A percentile compares a stretch with the other conserved stretches of the same genome.
Conservation (phyloP, 2,113 vertebrate genomes). For the Camelus dromedarius region DNA sequence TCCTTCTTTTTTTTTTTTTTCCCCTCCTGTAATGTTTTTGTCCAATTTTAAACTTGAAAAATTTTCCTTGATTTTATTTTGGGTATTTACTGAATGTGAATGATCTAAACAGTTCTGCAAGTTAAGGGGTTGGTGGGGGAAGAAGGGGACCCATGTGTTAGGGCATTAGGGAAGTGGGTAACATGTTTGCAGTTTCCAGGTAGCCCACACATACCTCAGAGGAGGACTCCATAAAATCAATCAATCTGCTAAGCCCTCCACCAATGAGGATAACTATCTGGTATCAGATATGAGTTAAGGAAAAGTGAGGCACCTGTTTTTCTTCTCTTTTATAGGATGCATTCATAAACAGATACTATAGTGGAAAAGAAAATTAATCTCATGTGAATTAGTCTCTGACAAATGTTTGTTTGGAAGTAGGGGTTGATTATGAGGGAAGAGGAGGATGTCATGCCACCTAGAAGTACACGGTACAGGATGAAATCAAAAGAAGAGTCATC, state of each 20-base stretch:
- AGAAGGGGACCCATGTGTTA: not conserved
- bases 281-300: not conserved
- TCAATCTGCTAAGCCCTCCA: not conserved
- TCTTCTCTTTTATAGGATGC: not conserved
- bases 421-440: not conserved
- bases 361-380: not conserved
- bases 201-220: constrained; percentile 13
- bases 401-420: not conserved
- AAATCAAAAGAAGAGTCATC: not conserved
- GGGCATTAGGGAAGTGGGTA: not conserved
- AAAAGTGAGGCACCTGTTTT: not conserved
- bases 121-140: not conserved
- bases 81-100: constrained; percentile 29
- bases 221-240: not conserved
- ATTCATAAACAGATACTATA: not conserved
- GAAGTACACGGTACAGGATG: not conserved
- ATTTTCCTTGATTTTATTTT: constrained; percentile 33
- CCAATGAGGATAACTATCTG: not conserved
- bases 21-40: constrained; percentile 17
- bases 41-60: constrained; percentile 42
- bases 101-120: constrained; percentile 15
- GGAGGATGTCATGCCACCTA: not conserved
- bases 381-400: constrained; percentile 30
- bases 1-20: constrained; percentile 21
- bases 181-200: constrained; percentile 7